Percentiles rank a stretch among this genome's conserved stretches.
These are phyloP conservation scores for Styela clava DNA, from an alignment of 23 tunicate genomes.

Conservation along the genomic window DNA sequence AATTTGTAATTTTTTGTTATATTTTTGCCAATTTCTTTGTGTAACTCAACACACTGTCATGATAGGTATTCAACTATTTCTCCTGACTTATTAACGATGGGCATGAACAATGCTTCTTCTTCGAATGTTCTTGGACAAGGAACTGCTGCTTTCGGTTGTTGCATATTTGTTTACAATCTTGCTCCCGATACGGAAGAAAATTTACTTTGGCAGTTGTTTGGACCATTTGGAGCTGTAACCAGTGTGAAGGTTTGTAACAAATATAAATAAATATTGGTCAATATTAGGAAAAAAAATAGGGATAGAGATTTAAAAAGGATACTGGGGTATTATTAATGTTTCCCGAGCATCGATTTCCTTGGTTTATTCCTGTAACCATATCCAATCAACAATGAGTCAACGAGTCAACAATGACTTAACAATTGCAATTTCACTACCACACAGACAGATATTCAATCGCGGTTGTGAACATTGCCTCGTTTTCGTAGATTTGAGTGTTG, in stretches of 20 bases:
- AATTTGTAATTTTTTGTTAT: not conserved
- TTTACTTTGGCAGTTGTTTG: conserved; percentile 92
- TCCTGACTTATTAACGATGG: conserved; percentile 69
- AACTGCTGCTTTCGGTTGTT: conserved; percentile 55
- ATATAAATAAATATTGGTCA: too few relatives aligned
- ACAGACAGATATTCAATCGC: too few relatives aligned
- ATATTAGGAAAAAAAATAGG: not conserved
- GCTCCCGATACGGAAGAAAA: conserved; percentile 88
- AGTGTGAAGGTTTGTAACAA: conserved; percentile 76
- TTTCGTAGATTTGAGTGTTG: too few relatives aligned
- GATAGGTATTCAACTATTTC: conserved; percentile 64
- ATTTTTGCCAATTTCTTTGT: not conserved
- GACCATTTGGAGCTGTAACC: conserved; percentile 97
- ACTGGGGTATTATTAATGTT: too few relatives aligned
- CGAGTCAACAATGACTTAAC: too few relatives aligned
- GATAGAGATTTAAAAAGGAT: not conserved
- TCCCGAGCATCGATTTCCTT: too few relatives aligned
- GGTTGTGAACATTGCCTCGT: too few relatives aligned
- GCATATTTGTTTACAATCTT: conserved; percentile 94
- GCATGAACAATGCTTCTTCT: conserved; percentile 36
- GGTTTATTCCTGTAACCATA: too few relatives aligned
- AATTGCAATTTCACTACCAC: too few relatives aligned
- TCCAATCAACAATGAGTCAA: too few relatives aligned
- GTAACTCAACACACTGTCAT: not conserved
- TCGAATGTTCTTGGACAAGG: conserved; percentile 40